phyloP scores from a whole-genome alignment of 2,113 vertebrate species.

The Indicator indicator region DNA sequence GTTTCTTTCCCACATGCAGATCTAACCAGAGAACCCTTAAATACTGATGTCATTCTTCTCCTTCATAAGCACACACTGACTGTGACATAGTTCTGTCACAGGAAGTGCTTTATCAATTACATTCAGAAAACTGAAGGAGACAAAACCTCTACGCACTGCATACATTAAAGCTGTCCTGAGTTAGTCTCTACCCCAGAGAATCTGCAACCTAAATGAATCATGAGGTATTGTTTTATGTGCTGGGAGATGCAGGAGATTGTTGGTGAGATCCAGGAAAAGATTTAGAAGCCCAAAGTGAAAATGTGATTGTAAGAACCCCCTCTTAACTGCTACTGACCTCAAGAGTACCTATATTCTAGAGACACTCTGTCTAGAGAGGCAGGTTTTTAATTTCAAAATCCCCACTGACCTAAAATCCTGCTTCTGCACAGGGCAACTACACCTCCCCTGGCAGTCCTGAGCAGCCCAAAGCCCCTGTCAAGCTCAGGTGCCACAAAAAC shows the following conservation, averaged over 20 bases:
- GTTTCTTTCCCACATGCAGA: neutral
- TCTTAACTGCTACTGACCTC: neutral
- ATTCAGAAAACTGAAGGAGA: neutral
- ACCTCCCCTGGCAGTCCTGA: neutral
- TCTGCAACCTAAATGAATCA: neutral
- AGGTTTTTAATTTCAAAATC: neutral
- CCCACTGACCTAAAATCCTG: neutral
- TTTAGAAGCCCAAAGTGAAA: neutral
- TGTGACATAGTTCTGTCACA: accelerated
- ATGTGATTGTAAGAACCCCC: neutral
- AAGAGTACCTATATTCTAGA: neutral
- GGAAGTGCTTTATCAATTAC: neutral
- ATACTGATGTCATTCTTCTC: neutral
- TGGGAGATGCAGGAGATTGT: neutral
- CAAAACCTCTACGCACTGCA: neutral
- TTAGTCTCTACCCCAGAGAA: neutral
- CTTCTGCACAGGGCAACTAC: neutral
- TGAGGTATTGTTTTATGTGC: neutral
- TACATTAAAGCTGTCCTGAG: neutral
- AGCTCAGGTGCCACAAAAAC: neutral
- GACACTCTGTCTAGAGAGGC: neutral
- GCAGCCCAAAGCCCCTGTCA: neutral
- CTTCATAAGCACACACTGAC: neutral
- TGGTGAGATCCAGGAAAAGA: neutral
- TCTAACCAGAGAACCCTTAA: neutral